Evolutionary conservation across 2,888 invertebrate species (phyloP), one percentile per base, ranked within the genome.

Genomic region (Hymenopus coronatus): DNA sequence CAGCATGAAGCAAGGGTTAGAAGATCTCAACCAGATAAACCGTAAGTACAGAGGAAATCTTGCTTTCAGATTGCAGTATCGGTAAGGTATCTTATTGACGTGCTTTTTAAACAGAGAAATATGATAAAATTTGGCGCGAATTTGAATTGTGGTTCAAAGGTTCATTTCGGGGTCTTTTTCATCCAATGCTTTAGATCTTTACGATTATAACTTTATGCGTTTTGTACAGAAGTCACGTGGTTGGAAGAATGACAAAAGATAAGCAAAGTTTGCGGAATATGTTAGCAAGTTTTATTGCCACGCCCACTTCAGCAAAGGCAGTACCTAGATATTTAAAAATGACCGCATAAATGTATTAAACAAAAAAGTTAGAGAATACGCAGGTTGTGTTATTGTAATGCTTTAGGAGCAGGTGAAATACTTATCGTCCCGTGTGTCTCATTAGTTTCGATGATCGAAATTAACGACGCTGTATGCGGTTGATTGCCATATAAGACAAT

Each of bases 1-100:
- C 96, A 96, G 91, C 96, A 96, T 91, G 98, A 98, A 93, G 95
- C 96, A 91, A 96, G 96, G 93, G 96, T 96, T 86, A 94, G 98
- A 90, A 96, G 95, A 93, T 95, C 95, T 30, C 98, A 98, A 92
- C 96, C 97, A 27, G 98, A 98, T 94, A 97, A 96, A 94, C 97
- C 98, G 98, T 98, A 94, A 96, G 97, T 95, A 90, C 89, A 20
- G 8, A 70, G 54, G 20, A 70, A 12, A 70, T 20, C 0, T 20
- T 15, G 12, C 14, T 4, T 70, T 70, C 20, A 20, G 20, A 70
- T 70, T 70, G 54, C 20, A 20, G 25, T 15, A n/a, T n/a, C n/a
- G n/a, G n/a, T n/a, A n/a, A n/a, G n/a, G n/a, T n/a, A 14, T 54
- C 20, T 54, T 8, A 70, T 25, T 15, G 20, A 70, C 20, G 6